Percentiles rank a stretch among this genome's conserved stretches.
phyloP scores from a whole-genome alignment of 2,888 invertebrate species.

The Andrena hattorfiana region DNA sequence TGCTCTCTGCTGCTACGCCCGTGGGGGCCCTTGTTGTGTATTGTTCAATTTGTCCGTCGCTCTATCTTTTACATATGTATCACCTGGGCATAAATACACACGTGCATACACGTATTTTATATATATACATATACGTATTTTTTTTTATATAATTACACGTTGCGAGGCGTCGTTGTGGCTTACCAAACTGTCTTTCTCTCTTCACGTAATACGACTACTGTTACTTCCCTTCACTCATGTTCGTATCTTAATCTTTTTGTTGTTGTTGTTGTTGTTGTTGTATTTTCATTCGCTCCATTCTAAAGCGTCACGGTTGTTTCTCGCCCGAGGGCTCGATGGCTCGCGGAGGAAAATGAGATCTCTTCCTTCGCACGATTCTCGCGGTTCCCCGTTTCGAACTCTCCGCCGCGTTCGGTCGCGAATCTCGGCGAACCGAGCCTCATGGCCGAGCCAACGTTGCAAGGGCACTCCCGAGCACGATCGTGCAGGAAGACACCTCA shows the following conservation, averaged over 20 bases:
- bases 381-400: neutral
- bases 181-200: constrained; percentile 69
- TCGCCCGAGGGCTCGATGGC: constrained; percentile 72
- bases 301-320: constrained; percentile 26
- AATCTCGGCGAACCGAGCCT: neutral
- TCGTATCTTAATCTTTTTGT: constrained; percentile 43
- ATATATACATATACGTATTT: constrained; percentile 39
- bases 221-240: constrained; percentile 48
- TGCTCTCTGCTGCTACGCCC: constrained; percentile 70
- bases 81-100: constrained; percentile 52
- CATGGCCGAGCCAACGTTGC: neutral
- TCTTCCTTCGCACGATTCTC: constrained; percentile 36
- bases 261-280: constrained; percentile 13
- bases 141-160: constrained; percentile 53
- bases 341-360: constrained; percentile 47
- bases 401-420: neutral
- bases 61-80: constrained; percentile 69
- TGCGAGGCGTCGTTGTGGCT: constrained; percentile 75
- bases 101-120: constrained; percentile 39
- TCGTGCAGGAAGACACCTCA: constrained; percentile 40
- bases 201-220: constrained; percentile 61
- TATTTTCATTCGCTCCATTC: constrained; percentile 26
- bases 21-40: constrained; percentile 84
- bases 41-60: constrained; percentile 79
- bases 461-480: neutral